A percentile compares a stretch with the other conserved stretches of the same genome.
Conservation (phyloP, 2,888 invertebrate species). For the Pseudeuparius sepicola region DNA sequence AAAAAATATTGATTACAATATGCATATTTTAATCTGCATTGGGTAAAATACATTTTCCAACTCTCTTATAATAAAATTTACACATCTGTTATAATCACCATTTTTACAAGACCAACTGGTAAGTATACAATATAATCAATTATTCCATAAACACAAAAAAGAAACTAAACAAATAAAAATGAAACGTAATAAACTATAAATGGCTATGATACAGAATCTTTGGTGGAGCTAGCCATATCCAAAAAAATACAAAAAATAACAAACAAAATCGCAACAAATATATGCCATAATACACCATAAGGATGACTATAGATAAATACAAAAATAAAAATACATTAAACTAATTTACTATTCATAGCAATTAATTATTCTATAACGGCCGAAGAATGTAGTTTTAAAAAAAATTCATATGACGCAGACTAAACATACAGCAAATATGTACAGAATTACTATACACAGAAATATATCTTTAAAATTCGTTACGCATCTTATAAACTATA, state of each 20-base stretch:
- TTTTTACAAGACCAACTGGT: slow-evolving; percentile 32
- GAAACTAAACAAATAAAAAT: slow-evolving; percentile 25
- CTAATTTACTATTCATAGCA: too few relatives aligned
- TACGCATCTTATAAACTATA: slow-evolving; percentile 20
- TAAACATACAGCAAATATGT: slow-evolving; percentile 28
- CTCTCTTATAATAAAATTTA: slow-evolving; percentile 38
- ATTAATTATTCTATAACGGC: too few relatives aligned
- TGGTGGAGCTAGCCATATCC: too few relatives aligned
- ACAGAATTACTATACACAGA: slow-evolving; percentile 37
- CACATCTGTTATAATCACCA: slow-evolving; percentile 36
- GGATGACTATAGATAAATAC: slow-evolving; percentile 23
- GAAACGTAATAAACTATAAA: slow-evolving; percentile 21
- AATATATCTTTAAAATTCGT: slow-evolving; percentile 19
- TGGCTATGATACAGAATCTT: too few relatives aligned
- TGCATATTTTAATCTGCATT: slow-evolving; percentile 35
- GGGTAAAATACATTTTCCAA: slow-evolving; percentile 41
- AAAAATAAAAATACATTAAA: slow-evolving; percentile 27
- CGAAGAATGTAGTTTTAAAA: too few relatives aligned
- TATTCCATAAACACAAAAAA: slow-evolving; percentile 26
- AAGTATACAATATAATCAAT: too few relatives aligned
- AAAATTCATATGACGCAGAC: slow-evolving; percentile 28
- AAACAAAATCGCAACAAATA: too few relatives aligned
- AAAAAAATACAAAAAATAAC: too few relatives aligned
- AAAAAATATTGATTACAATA: too few relatives aligned
- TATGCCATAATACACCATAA: too few relatives aligned